Base-by-base conservation (phyloP, 2,888 invertebrate genomes). In the Andrena marginata region DNA sequence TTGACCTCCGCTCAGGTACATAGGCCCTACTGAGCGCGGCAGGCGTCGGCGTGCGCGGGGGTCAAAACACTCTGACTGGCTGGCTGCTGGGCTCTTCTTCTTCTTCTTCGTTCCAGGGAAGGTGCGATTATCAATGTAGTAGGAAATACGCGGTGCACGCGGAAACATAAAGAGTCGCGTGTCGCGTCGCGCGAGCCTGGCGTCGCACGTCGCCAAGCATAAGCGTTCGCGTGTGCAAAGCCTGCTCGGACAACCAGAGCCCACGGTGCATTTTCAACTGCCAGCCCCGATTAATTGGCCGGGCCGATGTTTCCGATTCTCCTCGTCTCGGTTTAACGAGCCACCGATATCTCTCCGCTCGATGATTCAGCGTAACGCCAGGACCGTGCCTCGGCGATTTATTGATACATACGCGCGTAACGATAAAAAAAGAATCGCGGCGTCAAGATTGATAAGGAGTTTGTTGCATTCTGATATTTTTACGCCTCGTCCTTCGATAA, bases 1-100 rank as follows among this genome's bases (percentile, higher is more conserved):
- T 95, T 95, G 95, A 80, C 72, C 81, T 62, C 94, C 94, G 92
- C 88, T 82, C 93, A 95, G 95, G 94, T 95, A 94, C 92, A 94
- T 94, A 91, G 74, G 77, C 68, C 60, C 72, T 75, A 54, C 63
- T 56, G 62, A 54, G 59, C 62, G 68, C 71, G 69, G 49, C 69
- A 72, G 65, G 35, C 69, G 78, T 76, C 62, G 67, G 20, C 78
- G 67, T 56, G 69, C 59, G 77, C 54, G 82, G 69, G 74, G 77
- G 73, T 69, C 82, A 72, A 82, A 82, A 82, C 77, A 81, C 81
- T 67, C 54, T 16, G 54, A 33, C 54, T 35, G 23, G 54, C n/a
- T 54, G 13, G 56, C 13, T 13, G n/a, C 29, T 35, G 20, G 31
- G 7, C 7, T 31, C 1, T 4, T 54, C 54, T 56, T 56, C 54